Percentiles rank a stretch among this genome's conserved stretches.
Conservation (phyloP, 2,113 vertebrate genomes). For the Candoia aspera region DNA sequence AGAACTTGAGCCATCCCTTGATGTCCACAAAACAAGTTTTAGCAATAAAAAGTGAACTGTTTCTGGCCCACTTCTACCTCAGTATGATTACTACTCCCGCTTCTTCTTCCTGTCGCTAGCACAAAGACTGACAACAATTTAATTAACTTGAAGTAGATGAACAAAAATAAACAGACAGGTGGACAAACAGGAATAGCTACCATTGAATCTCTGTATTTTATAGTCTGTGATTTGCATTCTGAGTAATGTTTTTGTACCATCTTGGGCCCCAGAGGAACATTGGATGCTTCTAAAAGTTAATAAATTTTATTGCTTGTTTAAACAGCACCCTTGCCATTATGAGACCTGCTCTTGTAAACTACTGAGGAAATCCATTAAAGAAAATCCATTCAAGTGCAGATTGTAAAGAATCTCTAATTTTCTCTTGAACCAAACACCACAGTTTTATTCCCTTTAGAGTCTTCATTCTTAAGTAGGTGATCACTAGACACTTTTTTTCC, state of each 20-base stretch:
- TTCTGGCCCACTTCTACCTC: not conserved
- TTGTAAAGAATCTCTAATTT: constrained; percentile 37
- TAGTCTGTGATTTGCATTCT: constrained; percentile 18
- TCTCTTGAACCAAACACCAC: constrained; percentile 19
- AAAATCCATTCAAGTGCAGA: constrained; percentile 18
- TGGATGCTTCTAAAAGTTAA: constrained; percentile 37
- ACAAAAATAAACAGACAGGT: constrained; percentile 17
- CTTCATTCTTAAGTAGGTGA: constrained; percentile 8
- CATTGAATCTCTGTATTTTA: constrained; percentile 35
- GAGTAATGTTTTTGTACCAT: constrained; percentile 42
- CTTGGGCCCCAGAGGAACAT: constrained; percentile 14
- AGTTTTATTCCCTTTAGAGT: constrained; percentile 31
- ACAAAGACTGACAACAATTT: constrained; percentile 33
- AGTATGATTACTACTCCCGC: not conserved
- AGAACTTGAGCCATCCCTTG: not conserved
- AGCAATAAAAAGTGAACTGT: not conserved
- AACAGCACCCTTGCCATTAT: constrained; percentile 42
- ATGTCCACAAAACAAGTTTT: not conserved
- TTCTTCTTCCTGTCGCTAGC: not conserved
- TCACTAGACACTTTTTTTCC: not conserved
- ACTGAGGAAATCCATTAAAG: constrained; percentile 36
- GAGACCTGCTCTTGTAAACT: constrained; percentile 28
- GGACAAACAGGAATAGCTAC: constrained; percentile 34
- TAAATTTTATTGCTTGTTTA: constrained; percentile 37
- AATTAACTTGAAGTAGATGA: constrained; percentile 35